Evolutionary conservation across 1,140 invertebrate species (phyloP).

Genomic region (Diorhabda sublineata): DNA sequence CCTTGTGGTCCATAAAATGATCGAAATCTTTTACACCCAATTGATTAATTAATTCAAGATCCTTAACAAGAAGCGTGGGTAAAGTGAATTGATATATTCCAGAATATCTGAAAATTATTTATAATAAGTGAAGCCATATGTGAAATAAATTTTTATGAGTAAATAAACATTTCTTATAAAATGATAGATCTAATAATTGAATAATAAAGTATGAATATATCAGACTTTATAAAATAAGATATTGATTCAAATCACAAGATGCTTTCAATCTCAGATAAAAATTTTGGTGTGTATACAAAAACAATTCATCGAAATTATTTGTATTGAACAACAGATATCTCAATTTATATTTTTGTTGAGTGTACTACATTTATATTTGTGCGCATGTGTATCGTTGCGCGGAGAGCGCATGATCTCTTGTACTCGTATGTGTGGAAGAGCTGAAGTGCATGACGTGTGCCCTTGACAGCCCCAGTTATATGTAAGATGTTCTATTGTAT

Average conservation of each 20-base stretch:
- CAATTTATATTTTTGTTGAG: too few species aligned
- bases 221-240: not conserved
- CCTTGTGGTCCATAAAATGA: slow-evolving; percentile 49
- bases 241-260: not conserved
- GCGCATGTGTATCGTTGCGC: too few species aligned
- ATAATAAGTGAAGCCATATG: not conserved
- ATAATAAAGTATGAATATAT: not conserved
- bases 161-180: not conserved
- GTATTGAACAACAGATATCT: too few species aligned
- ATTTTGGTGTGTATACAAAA: too few species aligned
- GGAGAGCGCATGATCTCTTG: too few species aligned
- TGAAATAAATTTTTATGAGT: not conserved
- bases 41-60: slow-evolving; percentile 50
- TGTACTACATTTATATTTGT: too few species aligned
- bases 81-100: slow-evolving; percentile 48
- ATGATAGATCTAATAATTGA: not conserved
- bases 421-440: too few species aligned
- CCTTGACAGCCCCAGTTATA: too few species aligned
- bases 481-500: too few species aligned
- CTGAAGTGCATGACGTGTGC: too few species aligned
- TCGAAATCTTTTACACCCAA: slow-evolving; percentile 53
- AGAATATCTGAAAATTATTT: slow-evolving; percentile 37
- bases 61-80: slow-evolving; percentile 46
- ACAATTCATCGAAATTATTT: too few species aligned
- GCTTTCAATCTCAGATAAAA: too few species aligned